These are phyloP conservation scores for Serinus canaria DNA, from an alignment of 2,113 vertebrate genomes.

Conservation along the genomic window DNA sequence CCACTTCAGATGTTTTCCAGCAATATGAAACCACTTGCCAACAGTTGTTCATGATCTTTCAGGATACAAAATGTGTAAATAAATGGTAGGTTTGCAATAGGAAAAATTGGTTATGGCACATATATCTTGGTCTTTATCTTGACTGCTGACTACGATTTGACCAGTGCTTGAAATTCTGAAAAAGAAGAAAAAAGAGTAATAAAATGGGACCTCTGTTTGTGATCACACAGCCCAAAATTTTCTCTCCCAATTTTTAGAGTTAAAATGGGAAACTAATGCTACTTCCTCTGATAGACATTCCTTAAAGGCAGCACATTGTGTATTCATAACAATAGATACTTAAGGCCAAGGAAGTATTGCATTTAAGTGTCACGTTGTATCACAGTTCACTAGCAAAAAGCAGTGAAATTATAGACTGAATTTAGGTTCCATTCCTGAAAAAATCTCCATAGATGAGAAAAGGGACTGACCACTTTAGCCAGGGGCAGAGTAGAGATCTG, in stretches of 20 bases:
- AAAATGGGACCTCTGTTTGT: background rate
- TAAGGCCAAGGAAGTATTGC: background rate
- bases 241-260: background rate
- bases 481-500: background rate
- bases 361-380: background rate
- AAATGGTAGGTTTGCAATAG: background rate
- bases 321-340: background rate
- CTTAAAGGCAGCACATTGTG: background rate
- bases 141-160: slow-evolving; percentile 72
- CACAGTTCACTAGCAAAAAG: background rate
- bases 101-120: background rate
- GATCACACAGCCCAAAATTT: background rate
- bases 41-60: background rate
- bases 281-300: background rate
- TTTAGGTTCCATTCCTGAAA: background rate
- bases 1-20: background rate
- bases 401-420: background rate
- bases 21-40: background rate
- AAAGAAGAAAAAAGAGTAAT: background rate
- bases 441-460: background rate
- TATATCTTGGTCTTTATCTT: background rate
- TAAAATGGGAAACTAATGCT: background rate
- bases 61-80: slow-evolving; percentile 13
- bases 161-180: slow-evolving; percentile 78
- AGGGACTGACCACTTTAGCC: background rate